Evolutionary conservation across 2,888 invertebrate genomes (phyloP).

Genomic region (Chloroclysta siterata): DNA sequence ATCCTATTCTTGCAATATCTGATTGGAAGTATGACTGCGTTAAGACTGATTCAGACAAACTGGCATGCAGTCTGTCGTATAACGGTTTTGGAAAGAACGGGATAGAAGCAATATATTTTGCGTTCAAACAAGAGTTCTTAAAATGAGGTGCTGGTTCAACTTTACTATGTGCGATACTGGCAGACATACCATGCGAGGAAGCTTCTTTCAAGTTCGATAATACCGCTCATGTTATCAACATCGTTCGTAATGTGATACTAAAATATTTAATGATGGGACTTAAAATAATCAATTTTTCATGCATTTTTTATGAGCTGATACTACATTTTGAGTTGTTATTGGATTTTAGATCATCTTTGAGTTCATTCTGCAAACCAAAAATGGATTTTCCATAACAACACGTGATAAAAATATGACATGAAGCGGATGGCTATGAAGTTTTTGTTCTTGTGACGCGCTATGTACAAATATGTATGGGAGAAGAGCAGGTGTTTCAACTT

Average conservation of each 20-base stretch:
- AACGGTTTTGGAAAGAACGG: background rate
- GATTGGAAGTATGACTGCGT: background rate
- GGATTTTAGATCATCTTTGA: background rate
- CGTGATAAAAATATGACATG: background rate
- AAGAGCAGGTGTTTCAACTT: too few relatives aligned
- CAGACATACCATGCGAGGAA: slow-evolving; percentile 1
- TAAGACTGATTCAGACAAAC: background rate
- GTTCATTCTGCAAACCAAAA: background rate
- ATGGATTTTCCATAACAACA: background rate
- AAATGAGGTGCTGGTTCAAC: slow-evolving; percentile 9
- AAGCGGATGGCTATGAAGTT: background rate
- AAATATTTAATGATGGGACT: slow-evolving; percentile 23
- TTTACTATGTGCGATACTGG: slow-evolving; percentile 7
- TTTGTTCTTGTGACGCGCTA: background rate
- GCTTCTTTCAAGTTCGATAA: slow-evolving; percentile 14
- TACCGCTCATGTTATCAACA: slow-evolving; percentile 17
- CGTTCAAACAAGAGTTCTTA: background rate
- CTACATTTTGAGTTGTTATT: too few relatives aligned
- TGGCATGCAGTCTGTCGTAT: background rate
- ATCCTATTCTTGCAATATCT: background rate
- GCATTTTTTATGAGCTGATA: slow-evolving; percentile 1
- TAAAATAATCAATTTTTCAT: slow-evolving; percentile 5
- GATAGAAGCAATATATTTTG: background rate
- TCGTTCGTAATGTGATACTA: slow-evolving; percentile 12
- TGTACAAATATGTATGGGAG: too few relatives aligned